Evolutionary conservation across 1,140 invertebrate genomes (phyloP).

Genomic region (Drosophila repletoides): DNA sequence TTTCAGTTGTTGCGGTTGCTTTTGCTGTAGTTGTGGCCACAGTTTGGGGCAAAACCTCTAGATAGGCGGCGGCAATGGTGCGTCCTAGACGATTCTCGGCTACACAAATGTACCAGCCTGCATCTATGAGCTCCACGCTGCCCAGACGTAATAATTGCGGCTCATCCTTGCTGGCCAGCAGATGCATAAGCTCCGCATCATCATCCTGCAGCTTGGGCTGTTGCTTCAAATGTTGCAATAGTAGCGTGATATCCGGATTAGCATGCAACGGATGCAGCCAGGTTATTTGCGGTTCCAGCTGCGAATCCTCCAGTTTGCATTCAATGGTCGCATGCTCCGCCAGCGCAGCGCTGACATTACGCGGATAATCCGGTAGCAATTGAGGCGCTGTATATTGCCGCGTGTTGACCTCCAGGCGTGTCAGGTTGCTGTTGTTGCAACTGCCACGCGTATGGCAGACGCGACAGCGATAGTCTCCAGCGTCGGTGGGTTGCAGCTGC

Average conservation of each 20-base stretch:
- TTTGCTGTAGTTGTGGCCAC: constrained; percentile 6
- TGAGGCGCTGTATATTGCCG: constrained; percentile 89
- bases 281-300: constrained; percentile 89
- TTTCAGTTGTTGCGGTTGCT: neutral
- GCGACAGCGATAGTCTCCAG: constrained; percentile 93
- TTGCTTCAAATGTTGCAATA: constrained; percentile 20
- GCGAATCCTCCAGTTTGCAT: constrained; percentile 86
- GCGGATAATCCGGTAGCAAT: constrained; percentile 89
- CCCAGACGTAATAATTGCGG: constrained; percentile 88
- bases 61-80: constrained; percentile 90
- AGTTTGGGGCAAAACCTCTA: constrained; percentile 78
- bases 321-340: constrained; percentile 87
- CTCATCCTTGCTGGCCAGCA: constrained; percentile 34
- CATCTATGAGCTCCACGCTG: constrained; percentile 92
- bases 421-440: constrained; percentile 87
- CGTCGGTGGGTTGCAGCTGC: constrained; percentile 88
- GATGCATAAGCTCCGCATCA: neutral
- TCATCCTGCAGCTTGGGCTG: neutral
- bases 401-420: constrained; percentile 38
- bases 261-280: constrained; percentile 83
- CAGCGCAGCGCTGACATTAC: constrained; percentile 88
- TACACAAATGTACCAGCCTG: constrained; percentile 96
- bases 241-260: constrained; percentile 13
- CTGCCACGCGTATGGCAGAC: constrained; percentile 90
- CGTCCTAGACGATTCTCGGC: constrained; percentile 92